A percentile compares a stretch with the other conserved stretches of the same genome.
phyloP scores from a whole-genome alignment of 2,888 invertebrate genomes.

The Arctia plantaginis region DNA sequence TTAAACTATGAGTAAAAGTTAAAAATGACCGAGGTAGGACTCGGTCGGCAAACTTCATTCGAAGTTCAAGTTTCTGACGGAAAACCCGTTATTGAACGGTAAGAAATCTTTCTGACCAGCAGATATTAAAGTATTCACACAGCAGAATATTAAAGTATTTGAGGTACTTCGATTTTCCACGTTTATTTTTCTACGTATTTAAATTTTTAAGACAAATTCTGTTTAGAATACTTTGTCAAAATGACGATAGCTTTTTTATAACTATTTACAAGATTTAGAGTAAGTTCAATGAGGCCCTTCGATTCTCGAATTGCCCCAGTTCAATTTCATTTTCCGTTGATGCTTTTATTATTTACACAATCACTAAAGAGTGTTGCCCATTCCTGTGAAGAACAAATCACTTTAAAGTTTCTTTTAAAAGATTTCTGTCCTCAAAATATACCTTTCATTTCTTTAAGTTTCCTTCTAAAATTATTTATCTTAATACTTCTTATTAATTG shows the following conservation, averaged over 20 bases:
- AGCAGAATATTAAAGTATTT: slow-evolving; percentile 37
- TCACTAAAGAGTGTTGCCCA: slow-evolving; percentile 5
- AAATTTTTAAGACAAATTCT: slow-evolving; percentile 39
- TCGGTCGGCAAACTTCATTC: slow-evolving; percentile 66
- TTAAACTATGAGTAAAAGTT: slow-evolving; percentile 50
- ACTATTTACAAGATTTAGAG: slow-evolving; percentile 50
- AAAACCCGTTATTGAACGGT: slow-evolving; percentile 48
- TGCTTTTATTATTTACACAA: slow-evolving; percentile 17
- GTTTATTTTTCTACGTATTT: slow-evolving; percentile 30
- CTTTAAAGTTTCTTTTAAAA: background rate
- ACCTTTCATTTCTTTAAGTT: background rate
- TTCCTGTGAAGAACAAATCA: background rate
- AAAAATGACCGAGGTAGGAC: slow-evolving; percentile 59
- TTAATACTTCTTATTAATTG: background rate
- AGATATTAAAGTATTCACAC: too few relatives aligned
- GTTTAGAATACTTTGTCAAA: slow-evolving; percentile 25
- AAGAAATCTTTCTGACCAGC: slow-evolving; percentile 69
- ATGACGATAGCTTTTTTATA: slow-evolving; percentile 37
- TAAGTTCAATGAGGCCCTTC: slow-evolving; percentile 37
- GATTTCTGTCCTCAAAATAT: background rate
- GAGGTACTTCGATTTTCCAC: slow-evolving; percentile 25
- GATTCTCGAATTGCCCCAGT: slow-evolving; percentile 11
- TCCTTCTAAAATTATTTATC: background rate
- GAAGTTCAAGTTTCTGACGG: slow-evolving; percentile 59
- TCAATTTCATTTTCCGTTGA: background rate